These are phyloP conservation scores for Sminthurinus aureus DNA, from an alignment of 2,888 invertebrate genomes.

Conservation along the genomic window DNA sequence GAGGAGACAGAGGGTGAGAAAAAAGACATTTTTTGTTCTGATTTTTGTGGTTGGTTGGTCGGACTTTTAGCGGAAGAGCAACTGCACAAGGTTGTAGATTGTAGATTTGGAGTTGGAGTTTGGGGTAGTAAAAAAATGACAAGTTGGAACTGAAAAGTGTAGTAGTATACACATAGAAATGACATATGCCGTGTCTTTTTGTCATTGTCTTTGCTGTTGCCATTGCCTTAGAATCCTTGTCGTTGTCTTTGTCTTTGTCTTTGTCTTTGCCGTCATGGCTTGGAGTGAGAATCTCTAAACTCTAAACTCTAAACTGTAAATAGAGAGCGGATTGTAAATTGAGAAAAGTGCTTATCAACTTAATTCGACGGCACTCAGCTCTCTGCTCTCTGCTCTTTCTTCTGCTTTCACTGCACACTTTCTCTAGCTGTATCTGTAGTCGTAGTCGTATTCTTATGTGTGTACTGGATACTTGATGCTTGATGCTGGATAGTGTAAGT, in stretches of 20 bases:
- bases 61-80: neutral
- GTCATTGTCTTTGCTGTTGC: no score
- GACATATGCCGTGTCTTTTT: slow-evolving; percentile 46
- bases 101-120: neutral
- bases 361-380: slow-evolving; percentile 58
- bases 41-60: neutral
- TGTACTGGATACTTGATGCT: no score
- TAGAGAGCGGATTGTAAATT: slow-evolving; percentile 58
- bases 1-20: slow-evolving; percentile 27
- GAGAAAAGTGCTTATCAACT: slow-evolving; percentile 60
- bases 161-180: slow-evolving; percentile 34
- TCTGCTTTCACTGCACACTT: no score
- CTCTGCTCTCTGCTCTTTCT: slow-evolving; percentile 8
- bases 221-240: no score
- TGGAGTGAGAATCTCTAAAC: slow-evolving; percentile 38
- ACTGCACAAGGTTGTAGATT: no score
- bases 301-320: slow-evolving; percentile 18
- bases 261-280: no score
- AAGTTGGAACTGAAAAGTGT: neutral
- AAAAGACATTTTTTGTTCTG: slow-evolving; percentile 19
- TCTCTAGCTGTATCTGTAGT: neutral
- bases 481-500: neutral
- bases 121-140: neutral
- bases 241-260: no score
- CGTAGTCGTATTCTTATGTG: neutral